Conservation (phyloP, 2,888 invertebrate species). For the Muschampia plurimacula region DNA sequence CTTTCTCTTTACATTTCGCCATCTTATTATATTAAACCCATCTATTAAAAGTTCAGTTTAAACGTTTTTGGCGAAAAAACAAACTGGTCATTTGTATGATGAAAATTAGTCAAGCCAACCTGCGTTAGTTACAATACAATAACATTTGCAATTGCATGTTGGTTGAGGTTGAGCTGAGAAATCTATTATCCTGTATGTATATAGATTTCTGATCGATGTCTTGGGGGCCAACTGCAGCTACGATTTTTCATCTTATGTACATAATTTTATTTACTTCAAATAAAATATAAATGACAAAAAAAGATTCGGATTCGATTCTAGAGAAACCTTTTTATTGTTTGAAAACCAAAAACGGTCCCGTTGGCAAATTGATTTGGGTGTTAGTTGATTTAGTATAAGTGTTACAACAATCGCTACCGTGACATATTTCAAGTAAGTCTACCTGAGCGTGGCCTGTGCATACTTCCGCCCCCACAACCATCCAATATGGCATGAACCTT, state of each 20-base stretch:
- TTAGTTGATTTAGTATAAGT: slow-evolving; percentile 1
- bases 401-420: slow-evolving; percentile 19
- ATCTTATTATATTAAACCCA: too few species aligned
- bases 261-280: background rate
- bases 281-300: background rate
- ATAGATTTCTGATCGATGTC: slow-evolving; percentile 4
- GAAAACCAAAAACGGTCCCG: background rate
- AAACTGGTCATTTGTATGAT: too few species aligned
- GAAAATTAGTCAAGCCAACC: too few species aligned
- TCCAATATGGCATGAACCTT: slow-evolving; percentile 74
- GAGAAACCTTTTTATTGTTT: background rate
- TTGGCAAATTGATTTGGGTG: background rate
- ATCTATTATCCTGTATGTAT: background rate
- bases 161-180: background rate
- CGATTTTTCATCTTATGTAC: background rate
- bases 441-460: slow-evolving; percentile 50
- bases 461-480: slow-evolving; percentile 72
- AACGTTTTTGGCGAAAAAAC: too few species aligned
- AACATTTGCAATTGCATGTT: too few species aligned
- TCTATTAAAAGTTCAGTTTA: too few species aligned
- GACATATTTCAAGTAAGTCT: slow-evolving; percentile 5
- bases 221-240: background rate
- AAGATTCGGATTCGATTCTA: background rate
- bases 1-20: too few species aligned
- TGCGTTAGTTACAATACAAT: too few species aligned